Conservation (phyloP, 2,113 vertebrate genomes). For the Albula goreensis region DNA sequence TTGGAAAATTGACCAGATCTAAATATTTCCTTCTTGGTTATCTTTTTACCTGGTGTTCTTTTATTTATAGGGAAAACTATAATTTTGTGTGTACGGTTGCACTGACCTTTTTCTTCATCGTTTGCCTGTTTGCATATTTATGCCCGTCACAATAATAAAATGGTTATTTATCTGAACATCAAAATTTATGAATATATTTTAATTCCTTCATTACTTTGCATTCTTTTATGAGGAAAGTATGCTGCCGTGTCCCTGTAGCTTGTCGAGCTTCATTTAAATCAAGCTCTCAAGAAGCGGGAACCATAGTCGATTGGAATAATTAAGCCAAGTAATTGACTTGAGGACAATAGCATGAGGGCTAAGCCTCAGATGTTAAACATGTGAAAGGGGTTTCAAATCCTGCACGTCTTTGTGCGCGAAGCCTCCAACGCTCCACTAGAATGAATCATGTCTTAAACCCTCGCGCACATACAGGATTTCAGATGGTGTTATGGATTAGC, state of each 20-base stretch:
- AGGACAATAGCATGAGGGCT: background rate
- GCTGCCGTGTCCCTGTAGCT: conserved; percentile 1
- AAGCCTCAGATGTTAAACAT: background rate
- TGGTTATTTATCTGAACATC: too few species aligned
- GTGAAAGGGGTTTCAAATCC: conserved; percentile 1
- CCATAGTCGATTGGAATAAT: conserved; percentile 5
- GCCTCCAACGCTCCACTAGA: background rate
- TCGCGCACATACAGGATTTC: background rate
- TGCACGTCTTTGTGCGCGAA: background rate
- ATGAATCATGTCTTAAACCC: background rate
- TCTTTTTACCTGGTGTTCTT: background rate
- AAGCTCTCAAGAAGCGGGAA: background rate
- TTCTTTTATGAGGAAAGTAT: background rate
- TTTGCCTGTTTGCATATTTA: too few species aligned
- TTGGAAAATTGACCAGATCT: background rate
- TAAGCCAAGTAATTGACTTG: conserved; percentile 2
- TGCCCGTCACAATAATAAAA: too few species aligned
- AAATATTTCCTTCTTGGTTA: background rate
- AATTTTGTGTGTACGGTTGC: too few species aligned
- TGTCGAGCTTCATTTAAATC: conserved; percentile 13
- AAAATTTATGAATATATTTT: too few species aligned
- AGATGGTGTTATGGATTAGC: conserved; percentile 17
- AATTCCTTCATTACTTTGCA: background rate
- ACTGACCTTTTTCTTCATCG: too few species aligned
- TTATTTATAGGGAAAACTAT: background rate